Base-by-base conservation (phyloP, 2,113 vertebrate genomes). In the Engraulis encrasicolus region DNA sequence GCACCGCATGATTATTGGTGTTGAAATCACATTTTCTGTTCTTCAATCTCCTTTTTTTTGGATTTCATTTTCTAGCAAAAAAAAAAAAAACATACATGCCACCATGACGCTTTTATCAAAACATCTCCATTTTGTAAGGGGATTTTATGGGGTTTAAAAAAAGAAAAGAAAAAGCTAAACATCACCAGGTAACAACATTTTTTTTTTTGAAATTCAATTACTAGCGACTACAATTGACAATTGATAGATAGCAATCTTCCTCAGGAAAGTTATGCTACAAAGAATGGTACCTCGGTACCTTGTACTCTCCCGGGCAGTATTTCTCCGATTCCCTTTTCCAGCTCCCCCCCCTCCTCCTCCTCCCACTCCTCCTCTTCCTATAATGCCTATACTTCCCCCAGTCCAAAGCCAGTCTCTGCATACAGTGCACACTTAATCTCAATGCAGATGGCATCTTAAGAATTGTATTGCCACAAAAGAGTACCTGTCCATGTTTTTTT, bases 1-100 rank as follows among this genome's bases (percentile, higher is more conserved):
- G 94, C 96, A 94, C 96, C 95, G 96, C 97, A 97, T 98, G 96
- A 95, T 93, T 94, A 95, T 96, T 95, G 95, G 95, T 97, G 95
- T 95, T 94, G 83, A 92, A 88, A 92, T 94, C 87, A 88, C 86
- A n/a, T 93, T 93, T 91, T 84, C 89, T 94, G 94, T 92, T 95
- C 17, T 17, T 74, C 66, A 18, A 58, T 58, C 54, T 58, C 20
- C 7, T 58, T 58, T 58, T 58, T 58, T 58, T 58, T 58, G 0
- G 6, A 71, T 31, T 91, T 77, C 89, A 86, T 92, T 91, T 89
- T 81, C 84, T 92, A 81, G 66, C 66, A 81, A 82, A n/a, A n/a
- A n/a, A n/a, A n/a, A n/a, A n/a, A n/a, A n/a, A n/a, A n/a, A 78
- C 86, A 83, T 90, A 85, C 87, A 90, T 94, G 87, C 90, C 92